These are phyloP conservation scores for Trochalopteron elliotii DNA, from an alignment of 2,113 vertebrate species.

Conservation along the genomic window DNA sequence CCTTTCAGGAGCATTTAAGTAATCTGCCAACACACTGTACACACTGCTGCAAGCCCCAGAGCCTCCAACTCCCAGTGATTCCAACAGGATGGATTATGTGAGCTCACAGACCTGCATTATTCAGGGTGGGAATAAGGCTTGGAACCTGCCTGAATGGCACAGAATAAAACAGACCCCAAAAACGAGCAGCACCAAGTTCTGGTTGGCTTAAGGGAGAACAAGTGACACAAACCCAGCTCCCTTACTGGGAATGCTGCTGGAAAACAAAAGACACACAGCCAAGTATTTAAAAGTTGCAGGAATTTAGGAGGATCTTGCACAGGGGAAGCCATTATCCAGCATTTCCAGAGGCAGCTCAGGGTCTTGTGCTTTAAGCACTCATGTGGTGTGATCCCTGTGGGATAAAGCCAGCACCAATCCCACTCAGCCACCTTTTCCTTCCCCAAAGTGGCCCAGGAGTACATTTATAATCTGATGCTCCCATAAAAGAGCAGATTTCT, in stretches of 20 bases:
- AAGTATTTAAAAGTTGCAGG: neutral
- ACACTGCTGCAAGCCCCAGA: neutral
- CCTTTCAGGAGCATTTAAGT: constrained; percentile 8
- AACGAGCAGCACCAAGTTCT: accelerated
- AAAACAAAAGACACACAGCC: neutral
- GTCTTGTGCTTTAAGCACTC: neutral
- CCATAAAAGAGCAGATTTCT: neutral
- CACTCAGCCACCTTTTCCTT: neutral
- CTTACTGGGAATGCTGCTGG: neutral
- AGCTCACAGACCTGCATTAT: neutral
- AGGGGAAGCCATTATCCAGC: neutral
- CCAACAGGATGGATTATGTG: neutral
- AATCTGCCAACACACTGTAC: constrained; percentile 2
- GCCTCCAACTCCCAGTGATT: neutral
- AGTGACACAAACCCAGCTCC: accelerated
- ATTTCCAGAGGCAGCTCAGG: neutral
- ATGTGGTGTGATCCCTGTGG: accelerated
- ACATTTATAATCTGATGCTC: neutral
- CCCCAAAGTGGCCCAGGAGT: accelerated
- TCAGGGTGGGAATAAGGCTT: neutral
- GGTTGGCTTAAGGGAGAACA: neutral
- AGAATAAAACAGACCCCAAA: neutral
- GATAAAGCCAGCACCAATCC: neutral
- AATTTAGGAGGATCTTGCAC: neutral
- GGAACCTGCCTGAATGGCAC: neutral